These are phyloP conservation scores for Pteria penguin DNA, from an alignment of 2,888 invertebrate species.

Conservation along the genomic window DNA sequence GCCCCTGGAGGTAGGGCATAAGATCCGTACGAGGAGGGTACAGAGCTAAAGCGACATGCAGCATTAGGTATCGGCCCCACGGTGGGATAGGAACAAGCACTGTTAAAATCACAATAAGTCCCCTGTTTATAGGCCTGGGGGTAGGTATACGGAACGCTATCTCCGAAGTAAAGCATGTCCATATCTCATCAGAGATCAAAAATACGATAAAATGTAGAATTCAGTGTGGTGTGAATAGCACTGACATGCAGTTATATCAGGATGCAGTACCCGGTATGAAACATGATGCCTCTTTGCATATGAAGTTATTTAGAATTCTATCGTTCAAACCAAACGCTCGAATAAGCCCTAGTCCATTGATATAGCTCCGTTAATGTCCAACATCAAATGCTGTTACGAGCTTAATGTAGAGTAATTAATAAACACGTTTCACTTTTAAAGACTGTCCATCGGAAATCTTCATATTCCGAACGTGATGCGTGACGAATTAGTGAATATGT, in stretches of 20 bases:
- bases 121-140: slow-evolving; percentile 60
- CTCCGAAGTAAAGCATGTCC: slow-evolving; percentile 66
- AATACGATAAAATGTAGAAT: too few relatives aligned
- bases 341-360: too few relatives aligned
- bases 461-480: slow-evolving; percentile 42
- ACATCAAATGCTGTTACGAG: slow-evolving; percentile 22
- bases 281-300: too few relatives aligned
- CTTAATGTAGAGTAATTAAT: slow-evolving; percentile 35
- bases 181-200: too few relatives aligned
- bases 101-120: slow-evolving; percentile 57
- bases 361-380: too few relatives aligned
- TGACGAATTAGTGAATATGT: slow-evolving; percentile 37
- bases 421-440: slow-evolving; percentile 30
- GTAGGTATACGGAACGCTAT: slow-evolving; percentile 61
- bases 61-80: slow-evolving; percentile 57
- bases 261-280: too few relatives aligned
- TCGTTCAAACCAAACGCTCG: too few relatives aligned
- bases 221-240: too few relatives aligned
- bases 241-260: too few relatives aligned
- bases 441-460: slow-evolving; percentile 26
- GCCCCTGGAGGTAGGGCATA: slow-evolving; percentile 58
- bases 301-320: too few relatives aligned
- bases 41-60: slow-evolving; percentile 60
- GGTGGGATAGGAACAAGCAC: slow-evolving; percentile 60
- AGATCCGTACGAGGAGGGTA: slow-evolving; percentile 59